Conservation (phyloP, 1,140 invertebrate genomes). For the Zaprionus nigranus region DNA sequence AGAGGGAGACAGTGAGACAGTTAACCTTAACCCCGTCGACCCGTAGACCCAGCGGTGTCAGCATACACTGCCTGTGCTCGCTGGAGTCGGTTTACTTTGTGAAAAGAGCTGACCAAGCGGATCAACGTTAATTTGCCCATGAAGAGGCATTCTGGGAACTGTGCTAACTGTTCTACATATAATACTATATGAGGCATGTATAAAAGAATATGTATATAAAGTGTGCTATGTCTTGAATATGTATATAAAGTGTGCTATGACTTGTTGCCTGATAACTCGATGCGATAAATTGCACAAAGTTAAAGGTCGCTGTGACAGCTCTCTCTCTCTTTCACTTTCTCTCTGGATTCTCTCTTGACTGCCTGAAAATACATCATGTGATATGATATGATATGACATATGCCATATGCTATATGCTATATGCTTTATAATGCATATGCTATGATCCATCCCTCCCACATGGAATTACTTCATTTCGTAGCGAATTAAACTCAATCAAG, state of each 20-base stretch:
- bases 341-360: too few relatives aligned
- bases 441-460: neutral
- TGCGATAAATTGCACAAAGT: neutral
- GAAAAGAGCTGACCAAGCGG: neutral
- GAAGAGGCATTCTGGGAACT: neutral
- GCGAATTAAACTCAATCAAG: slow-evolving; percentile 19
- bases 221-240: neutral
- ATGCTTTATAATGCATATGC: too few relatives aligned
- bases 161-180: neutral
- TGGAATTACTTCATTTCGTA: neutral
- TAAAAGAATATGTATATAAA: neutral
- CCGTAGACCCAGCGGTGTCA: slow-evolving; percentile 25
- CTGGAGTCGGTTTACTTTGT: neutral
- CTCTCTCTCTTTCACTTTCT: too few relatives aligned
- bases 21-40: slow-evolving; percentile 50
- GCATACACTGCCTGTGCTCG: slow-evolving; percentile 17
- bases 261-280: neutral
- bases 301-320: neutral
- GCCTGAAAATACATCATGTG: neutral
- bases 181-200: too few relatives aligned
- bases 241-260: neutral
- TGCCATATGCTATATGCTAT: neutral
- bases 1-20: neutral
- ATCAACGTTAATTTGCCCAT: neutral
- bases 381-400: neutral